Base-by-base conservation (phyloP, 2,888 invertebrate species). In the Brenthis daphne region DNA sequence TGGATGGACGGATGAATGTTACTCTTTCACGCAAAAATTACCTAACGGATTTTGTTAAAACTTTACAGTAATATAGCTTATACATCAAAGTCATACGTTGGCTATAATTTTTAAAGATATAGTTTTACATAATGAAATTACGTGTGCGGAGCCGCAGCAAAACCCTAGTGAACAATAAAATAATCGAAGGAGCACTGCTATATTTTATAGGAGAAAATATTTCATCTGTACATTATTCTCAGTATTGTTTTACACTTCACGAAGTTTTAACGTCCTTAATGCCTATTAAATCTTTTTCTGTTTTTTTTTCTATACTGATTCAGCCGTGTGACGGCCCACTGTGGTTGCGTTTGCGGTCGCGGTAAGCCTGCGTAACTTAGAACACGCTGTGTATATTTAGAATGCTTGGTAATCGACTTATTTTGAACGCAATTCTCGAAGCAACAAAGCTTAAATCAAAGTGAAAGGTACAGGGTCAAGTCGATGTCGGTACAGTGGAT, bases 271-370 rank as follows among this genome's bases (percentile, higher is more conserved):
- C 29, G 33, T 4, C 13, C 43, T 53, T 63, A 14, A 54, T 54
- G n/a, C n/a, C 43, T 24, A 51, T 20, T 51, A 53, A 63, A 63
- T 37, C 37, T 54, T 51, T 67, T 55, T 24, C 58, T 51, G 43
- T 67, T 67, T 67, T 65, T 64, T 65, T 72, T 61, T 55, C 64
- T 73, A 61, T 71, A 57, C 67, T 58, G 58, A 64, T 68, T 68
- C 61, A 65, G 68, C 66, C 74, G 75, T 75, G 75, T 74, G 75
- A 74, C 75, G 75, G 61, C 67, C 69, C 67, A 66, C 68, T 78
- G 79, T 67, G 80, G 78, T 78, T 72, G 68, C 68, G 67, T 61
- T 70, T 76, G 79, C 74, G 79, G 77, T 77, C 68, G 75, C 72
- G 69, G 69, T 68, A 61, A 60, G 69, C 73, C 68, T 63, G 67